A percentile compares a stretch with the other conserved stretches of the same genome.
These are phyloP conservation scores for Sycophaga agraensis DNA, from an alignment of 1,140 invertebrate genomes.

Conservation along the genomic window DNA sequence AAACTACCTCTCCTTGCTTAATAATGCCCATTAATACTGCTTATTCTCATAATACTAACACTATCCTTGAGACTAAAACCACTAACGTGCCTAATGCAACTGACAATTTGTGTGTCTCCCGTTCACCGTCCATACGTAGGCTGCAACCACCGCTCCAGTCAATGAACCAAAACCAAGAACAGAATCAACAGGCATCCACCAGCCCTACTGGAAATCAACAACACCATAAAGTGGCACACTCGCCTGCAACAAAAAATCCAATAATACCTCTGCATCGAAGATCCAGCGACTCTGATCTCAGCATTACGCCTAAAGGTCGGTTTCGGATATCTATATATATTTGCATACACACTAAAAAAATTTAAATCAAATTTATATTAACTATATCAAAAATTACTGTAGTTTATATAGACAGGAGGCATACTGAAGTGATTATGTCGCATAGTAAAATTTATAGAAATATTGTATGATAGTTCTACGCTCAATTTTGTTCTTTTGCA, in stretches of 20 bases:
- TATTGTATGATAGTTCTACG: no score
- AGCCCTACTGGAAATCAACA: conserved; percentile 39
- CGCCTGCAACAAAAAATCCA: conserved; percentile 59
- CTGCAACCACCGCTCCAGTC: conserved; percentile 33
- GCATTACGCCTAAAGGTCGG: conserved; percentile 88
- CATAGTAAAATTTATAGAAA: no score
- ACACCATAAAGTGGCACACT: conserved; percentile 48
- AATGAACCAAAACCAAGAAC: neutral
- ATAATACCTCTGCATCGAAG: conserved; percentile 67
- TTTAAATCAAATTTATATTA: no score
- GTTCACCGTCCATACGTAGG: conserved; percentile 48
- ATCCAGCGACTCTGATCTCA: conserved; percentile 91
- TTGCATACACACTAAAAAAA: no score
- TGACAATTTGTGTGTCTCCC: conserved; percentile 57
- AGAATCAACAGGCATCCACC: conserved; percentile 3
- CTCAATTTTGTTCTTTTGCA: no score
- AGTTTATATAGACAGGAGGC: no score
- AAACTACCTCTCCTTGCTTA: neutral
- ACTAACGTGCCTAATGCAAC: conserved; percentile 53
- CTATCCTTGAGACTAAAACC: conserved; percentile 32
- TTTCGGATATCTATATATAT: conserved; percentile 37
- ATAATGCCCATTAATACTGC: no score
- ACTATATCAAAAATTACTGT: no score
- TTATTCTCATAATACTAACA: neutral
- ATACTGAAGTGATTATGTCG: no score